Base-by-base conservation (phyloP, 1,140 invertebrate species). In the Lepidotrigona ventralis region DNA sequence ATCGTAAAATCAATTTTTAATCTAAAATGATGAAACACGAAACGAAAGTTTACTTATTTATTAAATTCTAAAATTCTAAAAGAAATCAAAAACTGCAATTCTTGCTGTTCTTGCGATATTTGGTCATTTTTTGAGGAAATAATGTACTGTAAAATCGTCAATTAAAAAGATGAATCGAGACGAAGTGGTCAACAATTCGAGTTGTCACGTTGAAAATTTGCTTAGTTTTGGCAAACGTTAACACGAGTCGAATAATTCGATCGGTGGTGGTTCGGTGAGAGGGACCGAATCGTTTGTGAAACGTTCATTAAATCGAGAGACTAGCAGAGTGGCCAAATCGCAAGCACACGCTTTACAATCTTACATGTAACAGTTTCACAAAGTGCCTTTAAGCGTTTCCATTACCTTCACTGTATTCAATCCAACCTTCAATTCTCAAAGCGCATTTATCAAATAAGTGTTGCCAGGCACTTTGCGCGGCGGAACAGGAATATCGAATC, bases 371-470 rank as follows among this genome's bases (percentile, higher is more conserved):
- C 54, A 58, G 77, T 15, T 79, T 58, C 54, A 29, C 77, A 79
- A 70, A 70, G 66, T 79, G 53, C 53, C 33, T 58, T 58, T 70
- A 70, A 79, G 23, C 64, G 77, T 79, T 79, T 58, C 77, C 77
- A 79, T 70, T 64, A 58, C 17, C 53, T 33, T 33, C 0, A 2
- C 66, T 70, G 60, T 58, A 58, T 58, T 79, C 77, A 21, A 79
- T 79, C 66, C 77, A 26, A 58, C 53, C 63, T 26, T 1, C 14
- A 29, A 70, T 79, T 79, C 77, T 70, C 77, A 58, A 70, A 58
- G 66, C 77, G 77, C 53, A 58, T 79, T 70, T 79, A 79, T 79
- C 76, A 69, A 79, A 69, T 79, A 69, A 53, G 29, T 26, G 29
- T 54, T 79, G 39, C 53, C 64, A 51, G 12, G 23, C 51, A 69